Base-by-base conservation (phyloP, 2,113 vertebrate genomes). In the Psephotus haematonotus region DNA sequence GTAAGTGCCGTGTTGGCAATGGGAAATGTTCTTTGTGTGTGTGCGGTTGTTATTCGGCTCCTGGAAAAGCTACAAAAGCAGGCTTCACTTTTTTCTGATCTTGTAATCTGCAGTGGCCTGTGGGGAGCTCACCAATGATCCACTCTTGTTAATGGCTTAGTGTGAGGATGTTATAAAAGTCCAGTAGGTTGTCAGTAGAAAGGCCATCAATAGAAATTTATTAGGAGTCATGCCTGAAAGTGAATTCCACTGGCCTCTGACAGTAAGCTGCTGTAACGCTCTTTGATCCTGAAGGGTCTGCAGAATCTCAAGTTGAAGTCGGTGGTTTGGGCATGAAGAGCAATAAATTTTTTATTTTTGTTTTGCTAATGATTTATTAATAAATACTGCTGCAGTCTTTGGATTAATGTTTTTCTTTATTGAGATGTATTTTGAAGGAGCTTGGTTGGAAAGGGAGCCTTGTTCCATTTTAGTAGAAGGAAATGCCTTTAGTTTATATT, bases 241-340 rank as follows among this genome's bases (percentile, higher is more conserved):
- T 13, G 12, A 80, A 77, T 94, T 93, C 90, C 75, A 17, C 50
- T 25, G 53, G 63, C 49, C 67, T 72, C 44, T 87, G 90, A 77
- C 67, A 62, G 75, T 89, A 87, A 95, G 75, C 90, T 1, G 28
- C 82, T 60, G 17, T 72, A 77, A 33, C 14, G 2, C 20, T 25
- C 87, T 93, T 93, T 95, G 95, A 90, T 93, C 93, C 87, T 79
- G 65, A 72, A 59, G 28, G 82, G 44, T 57, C 93, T 95, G 92
- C 70, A 64, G 52, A 83, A 52, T 83, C 90, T 96, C 85, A 93
- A 80, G 14, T 50, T 47, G 67, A 77, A 93, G 82, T 15, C 64
- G 24, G 39, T 53, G 72, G 17, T 62, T 85, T 72, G 20, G 28
- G 31, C 76, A 76, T 62, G 53, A 84, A 92, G 33, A 91, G 74